A percentile compares a stretch with the other conserved stretches of the same genome.
phyloP scores from a whole-genome alignment of 2,797 vertebrate species.

The Enteromius unitaeniatus region DNA sequence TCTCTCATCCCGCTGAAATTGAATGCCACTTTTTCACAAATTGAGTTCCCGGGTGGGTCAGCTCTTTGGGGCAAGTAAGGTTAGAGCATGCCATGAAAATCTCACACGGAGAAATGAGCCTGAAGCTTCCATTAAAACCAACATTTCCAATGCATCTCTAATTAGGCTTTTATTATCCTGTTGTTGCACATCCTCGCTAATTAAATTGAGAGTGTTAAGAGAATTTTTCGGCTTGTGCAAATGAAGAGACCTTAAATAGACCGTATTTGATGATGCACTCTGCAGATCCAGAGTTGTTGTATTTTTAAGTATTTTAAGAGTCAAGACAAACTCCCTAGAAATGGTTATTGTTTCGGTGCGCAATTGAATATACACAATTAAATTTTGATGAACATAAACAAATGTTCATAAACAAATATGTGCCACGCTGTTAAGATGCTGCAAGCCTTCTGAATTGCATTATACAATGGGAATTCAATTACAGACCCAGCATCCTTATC shows the following conservation, averaged over 20 bases:
- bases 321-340: slow-evolving; percentile 45
- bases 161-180: slow-evolving; percentile 40
- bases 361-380: slow-evolving; percentile 47
- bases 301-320: slow-evolving; percentile 29
- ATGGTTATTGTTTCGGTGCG: slow-evolving; percentile 7
- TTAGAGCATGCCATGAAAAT: slow-evolving; percentile 32
- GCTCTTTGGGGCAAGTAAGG: slow-evolving; percentile 28
- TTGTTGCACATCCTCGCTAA: slow-evolving; percentile 32
- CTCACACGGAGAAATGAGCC: slow-evolving; percentile 6
- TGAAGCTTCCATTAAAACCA: slow-evolving; percentile 26
- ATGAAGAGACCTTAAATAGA: slow-evolving; percentile 48
- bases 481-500: slow-evolving; percentile 39
- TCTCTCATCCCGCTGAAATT: slow-evolving; percentile 36
- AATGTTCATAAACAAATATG: slow-evolving; percentile 23
- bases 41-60: slow-evolving; percentile 33
- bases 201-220: slow-evolving; percentile 7
- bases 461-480: slow-evolving; percentile 49
- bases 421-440: slow-evolving; percentile 32
- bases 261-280: slow-evolving; percentile 37
- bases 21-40: slow-evolving; percentile 54
- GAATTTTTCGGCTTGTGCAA: slow-evolving; percentile 26
- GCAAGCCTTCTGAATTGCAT: slow-evolving; percentile 28
- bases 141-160: slow-evolving; percentile 35
- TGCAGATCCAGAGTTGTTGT: slow-evolving; percentile 24
- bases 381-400: slow-evolving; percentile 40